Base-by-base conservation (phyloP, 2,888 invertebrate species). In the Deroplatys truncata region DNA sequence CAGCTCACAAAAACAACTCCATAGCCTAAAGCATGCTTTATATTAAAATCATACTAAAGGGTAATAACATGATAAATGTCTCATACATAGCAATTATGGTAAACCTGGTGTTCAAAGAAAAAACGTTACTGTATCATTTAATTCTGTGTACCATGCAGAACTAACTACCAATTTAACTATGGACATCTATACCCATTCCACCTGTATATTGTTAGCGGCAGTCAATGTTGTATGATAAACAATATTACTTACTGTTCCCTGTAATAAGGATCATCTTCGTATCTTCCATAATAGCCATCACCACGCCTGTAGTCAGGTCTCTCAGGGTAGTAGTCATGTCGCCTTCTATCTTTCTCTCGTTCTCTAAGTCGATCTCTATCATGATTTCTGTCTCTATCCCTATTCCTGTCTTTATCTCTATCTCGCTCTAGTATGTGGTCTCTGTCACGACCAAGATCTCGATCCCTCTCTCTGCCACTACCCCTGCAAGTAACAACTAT, bases 201-300 rank as follows among this genome's bases (percentile, higher is more conserved):
- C 43, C 10, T 43, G 2, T 43, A 43, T 13, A 13, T 1, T 43
- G 13, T 13, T 43, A 7, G 43, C 1, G 35, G 43, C 31, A 43
- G 0, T 43, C 43, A 43, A 13, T 13, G 43, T 13, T 13, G 43
- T 10, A 43, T 43, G 13, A 43, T 43, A 43, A 10, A 43, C 13
- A 72, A 72, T 25, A 72, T 0, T 72, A 72, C 56, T 72, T 72
- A 72, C 56, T 72, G 56, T 72, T 91, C 91, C 82, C 92, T 92
- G 49, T 93, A 93, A 91, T 93, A 93, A 85, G 28, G 35, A 13
- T 93, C 93, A 84, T 93, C 93, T n/a, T 93, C 93, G 90, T 93
- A 93, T 87, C 93, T 91, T 89, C 91, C 91, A 89, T 93, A 93
- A 90, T 92, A 92, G 90, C 93, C 90, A 89, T 92, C 92, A 90